Evolutionary conservation across 2,797 vertebrate genomes (phyloP), one percentile per base, ranked within the genome.

Genomic region (Esox lucius): DNA sequence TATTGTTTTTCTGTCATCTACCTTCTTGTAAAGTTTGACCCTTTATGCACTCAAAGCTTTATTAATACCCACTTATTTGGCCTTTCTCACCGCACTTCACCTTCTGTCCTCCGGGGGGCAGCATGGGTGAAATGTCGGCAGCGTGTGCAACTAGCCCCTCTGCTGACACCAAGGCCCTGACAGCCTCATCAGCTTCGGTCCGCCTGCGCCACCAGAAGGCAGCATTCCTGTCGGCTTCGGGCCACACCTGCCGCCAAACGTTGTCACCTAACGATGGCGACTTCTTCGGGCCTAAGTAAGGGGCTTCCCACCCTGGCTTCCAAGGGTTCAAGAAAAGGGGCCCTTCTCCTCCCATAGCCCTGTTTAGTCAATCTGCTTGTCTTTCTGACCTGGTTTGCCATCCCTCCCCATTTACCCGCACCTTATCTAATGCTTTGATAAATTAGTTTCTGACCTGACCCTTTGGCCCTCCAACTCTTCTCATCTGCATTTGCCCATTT

Each of bases 161-260:
- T 87, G 87, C 82, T 16, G 82, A 84, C 31, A 48, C 92, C 80
- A 92, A 91, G 85, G 76, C 93, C 88, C 93, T 91, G 85, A 83
- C 92, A 72, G 89, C 91, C 85, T 91, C 93, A 79, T 93, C 94
- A 74, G 90, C 93, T 91, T 93, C 93, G 70, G 84, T 92, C 87
- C 91, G 89, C 85, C 93, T 94, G 90, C 92, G 92, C 89, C 93
- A 94, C 93, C 94, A 94, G 93, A 94, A 94, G 91, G 93, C 93
- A 62, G 87, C 93, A 86, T 95, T 93, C 86, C 84, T 91, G 88
- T 94, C 93, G 80, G 93, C 92, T 89, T 95, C 93, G 0, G 83
- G 83, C 90, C 93, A 93, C 87, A 90, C 93, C 92, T 92, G 89
- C 91, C 92, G 91, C 90, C 87, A 90, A 88, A 89, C 90, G 87